These are phyloP conservation scores for Cosmopolites sordidus DNA, from an alignment of 2,888 invertebrate species.

Conservation along the genomic window DNA sequence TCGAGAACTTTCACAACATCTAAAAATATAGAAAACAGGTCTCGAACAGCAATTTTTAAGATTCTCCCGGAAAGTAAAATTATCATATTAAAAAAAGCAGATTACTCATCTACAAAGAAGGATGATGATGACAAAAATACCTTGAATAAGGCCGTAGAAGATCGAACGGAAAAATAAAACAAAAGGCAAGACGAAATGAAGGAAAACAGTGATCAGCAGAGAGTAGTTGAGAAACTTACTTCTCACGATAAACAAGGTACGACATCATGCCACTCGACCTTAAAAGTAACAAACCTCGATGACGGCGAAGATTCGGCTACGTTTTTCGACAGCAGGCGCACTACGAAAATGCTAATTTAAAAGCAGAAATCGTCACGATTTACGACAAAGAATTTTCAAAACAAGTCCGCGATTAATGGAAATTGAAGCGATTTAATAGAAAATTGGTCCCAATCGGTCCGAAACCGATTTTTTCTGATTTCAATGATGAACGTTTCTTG, in stretches of 20 bases:
- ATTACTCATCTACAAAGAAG: slow-evolving; percentile 2
- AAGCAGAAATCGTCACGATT: slow-evolving; percentile 11
- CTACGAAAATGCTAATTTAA: neutral
- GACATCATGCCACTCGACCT: neutral
- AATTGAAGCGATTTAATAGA: slow-evolving; percentile 2
- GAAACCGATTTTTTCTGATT: slow-evolving; percentile 7
- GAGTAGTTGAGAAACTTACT: neutral
- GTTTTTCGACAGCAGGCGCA: neutral
- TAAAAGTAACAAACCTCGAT: neutral
- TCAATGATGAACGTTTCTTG: slow-evolving; percentile 3
- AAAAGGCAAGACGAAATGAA: too few species aligned
- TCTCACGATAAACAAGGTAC: neutral
- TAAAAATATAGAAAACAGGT: slow-evolving; percentile 1
- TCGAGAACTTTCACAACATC: neutral
- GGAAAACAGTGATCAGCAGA: neutral
- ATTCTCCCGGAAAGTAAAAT: slow-evolving; percentile 8
- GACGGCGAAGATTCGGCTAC: neutral
- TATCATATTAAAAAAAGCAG: slow-evolving; percentile 16
- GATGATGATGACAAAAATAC: neutral
- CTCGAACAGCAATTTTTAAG: slow-evolving; percentile 10
- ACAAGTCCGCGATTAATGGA: slow-evolving; percentile 1
- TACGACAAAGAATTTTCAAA: slow-evolving; percentile 9
- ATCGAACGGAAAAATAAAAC: neutral
- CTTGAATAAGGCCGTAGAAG: neutral
- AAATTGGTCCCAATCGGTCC: neutral